Evolutionary conservation across 2,888 invertebrate genomes (phyloP), one percentile per base, ranked within the genome.

Genomic region (Hofmannophila pseudospretella): DNA sequence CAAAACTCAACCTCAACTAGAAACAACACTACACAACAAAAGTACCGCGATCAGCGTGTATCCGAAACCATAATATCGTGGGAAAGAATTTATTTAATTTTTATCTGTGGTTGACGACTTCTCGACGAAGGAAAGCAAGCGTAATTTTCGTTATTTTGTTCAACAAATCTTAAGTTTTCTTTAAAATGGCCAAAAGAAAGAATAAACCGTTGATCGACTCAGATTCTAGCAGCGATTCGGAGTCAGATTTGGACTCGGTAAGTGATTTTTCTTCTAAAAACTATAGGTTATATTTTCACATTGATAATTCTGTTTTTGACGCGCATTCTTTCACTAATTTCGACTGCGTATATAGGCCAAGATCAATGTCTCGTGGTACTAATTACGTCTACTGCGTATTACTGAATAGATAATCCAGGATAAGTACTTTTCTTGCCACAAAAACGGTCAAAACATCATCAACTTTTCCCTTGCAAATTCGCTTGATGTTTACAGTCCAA

Each of bases 211-310:
- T 94, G 45, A 92, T 95, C 54, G 95, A 95, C 70, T 94, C 94
- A 12, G 94, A 95, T 72, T 93, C 93, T 40, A 95, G 94, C 74
- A 93, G 93, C 73, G 93, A 92, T 56, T 27, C 23, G 23, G 93
- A 91, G 50, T 94, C 94, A 35, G 95, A 96, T 84, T 88, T 94
- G 63, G 95, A 95, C 76, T 93, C 94, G 58, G 95, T 95, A 88
- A 92, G 93, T 88, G 45, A 51, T 40, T 52, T 56, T 53, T 51
- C 34, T 45, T 38, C 46, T 43, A 41, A 46, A 62, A 58, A 57
- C 54, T 67, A 57, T 62, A 73, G 63, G 68, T 71, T 73, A 70
- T 60, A 63, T 47, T 55, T 53, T 56, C 64, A 64, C 57, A 60
- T 64, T 67, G 65, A 62, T 56, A 60, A 65, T 61, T 66, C 7